Conservation (phyloP, 2,113 vertebrate genomes). For the Onychostoma macrolepis region DNA sequence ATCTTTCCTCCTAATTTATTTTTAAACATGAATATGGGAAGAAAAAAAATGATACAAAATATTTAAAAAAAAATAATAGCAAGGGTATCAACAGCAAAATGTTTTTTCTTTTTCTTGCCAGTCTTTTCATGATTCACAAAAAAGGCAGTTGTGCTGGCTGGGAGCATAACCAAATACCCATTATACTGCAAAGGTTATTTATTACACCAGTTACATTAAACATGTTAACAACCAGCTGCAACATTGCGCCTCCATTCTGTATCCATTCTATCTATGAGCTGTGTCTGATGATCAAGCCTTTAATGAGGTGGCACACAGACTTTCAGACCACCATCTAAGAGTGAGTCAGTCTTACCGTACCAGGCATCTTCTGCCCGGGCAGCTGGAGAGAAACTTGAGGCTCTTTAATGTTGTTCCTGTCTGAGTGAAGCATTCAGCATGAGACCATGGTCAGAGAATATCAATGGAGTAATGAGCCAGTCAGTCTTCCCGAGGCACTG, state of each 20-base stretch:
- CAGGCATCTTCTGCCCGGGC: constrained; percentile 23
- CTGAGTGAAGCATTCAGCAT: constrained; percentile 70
- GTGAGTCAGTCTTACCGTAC: constrained; percentile 21
- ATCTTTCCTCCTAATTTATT: not conserved
- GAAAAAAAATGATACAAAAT: not conserved
- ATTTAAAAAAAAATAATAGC: not conserved
- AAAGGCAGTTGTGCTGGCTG: not conserved
- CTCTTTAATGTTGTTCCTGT: constrained; percentile 48
- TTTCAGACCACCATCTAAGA: not conserved
- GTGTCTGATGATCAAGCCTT: constrained; percentile 20
- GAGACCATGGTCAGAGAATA: constrained; percentile 71
- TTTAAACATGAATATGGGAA: not conserved
- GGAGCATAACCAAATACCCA: not conserved
- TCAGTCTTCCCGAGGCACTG: constrained; percentile 74
- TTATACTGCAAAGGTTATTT: not conserved
- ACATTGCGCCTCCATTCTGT: not conserved
- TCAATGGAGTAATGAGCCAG: constrained; percentile 79
- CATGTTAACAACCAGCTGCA: not conserved
- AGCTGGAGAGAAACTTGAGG: constrained; percentile 21
- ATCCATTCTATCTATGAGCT: constrained; percentile 3
- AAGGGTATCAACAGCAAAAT: not conserved
- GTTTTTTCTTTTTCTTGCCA: not conserved
- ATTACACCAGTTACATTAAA: not conserved
- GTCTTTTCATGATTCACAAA: not conserved
- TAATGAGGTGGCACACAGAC: constrained; percentile 3